phyloP scores from a whole-genome alignment of 2,797 vertebrate genomes.

The Melanotaenia parkinsoni region DNA sequence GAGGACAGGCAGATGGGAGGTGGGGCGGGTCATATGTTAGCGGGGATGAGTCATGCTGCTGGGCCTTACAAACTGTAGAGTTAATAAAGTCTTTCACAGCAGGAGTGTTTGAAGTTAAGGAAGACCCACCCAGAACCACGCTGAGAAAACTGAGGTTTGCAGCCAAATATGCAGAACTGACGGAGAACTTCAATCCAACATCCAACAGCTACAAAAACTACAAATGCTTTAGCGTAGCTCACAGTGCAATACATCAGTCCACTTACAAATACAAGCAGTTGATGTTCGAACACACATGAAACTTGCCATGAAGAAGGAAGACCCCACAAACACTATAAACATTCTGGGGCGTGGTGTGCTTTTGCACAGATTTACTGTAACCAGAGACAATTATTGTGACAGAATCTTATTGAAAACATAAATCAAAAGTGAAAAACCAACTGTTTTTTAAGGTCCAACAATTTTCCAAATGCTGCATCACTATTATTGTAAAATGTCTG shows the following conservation, averaged over 20 bases:
- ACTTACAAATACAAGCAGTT: background rate
- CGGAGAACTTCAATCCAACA: slow-evolving; percentile 5
- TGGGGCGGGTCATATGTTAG: slow-evolving; percentile 42
- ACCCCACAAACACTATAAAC: background rate
- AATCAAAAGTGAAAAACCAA: slow-evolving; percentile 2
- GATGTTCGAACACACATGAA: background rate
- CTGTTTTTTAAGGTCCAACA: background rate
- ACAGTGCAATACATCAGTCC: too few relatives aligned
- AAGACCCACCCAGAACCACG: slow-evolving; percentile 59
- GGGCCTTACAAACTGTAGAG: slow-evolving; percentile 30
- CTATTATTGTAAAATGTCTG: background rate
- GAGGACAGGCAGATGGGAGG: background rate
- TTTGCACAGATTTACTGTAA: background rate
- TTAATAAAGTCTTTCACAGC: slow-evolving; percentile 63
- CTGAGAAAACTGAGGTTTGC: slow-evolving; percentile 12
- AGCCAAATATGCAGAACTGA: slow-evolving; percentile 28
- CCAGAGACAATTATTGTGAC: background rate
- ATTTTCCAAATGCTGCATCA: background rate
- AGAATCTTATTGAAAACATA: background rate
- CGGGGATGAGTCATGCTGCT: slow-evolving; percentile 56
- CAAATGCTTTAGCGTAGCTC: background rate
- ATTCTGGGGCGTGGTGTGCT: background rate
- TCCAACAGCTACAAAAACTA: background rate
- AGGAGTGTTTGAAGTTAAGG: slow-evolving; percentile 61
- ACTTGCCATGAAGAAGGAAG: background rate